A percentile compares a stretch with the other conserved stretches of the same genome.
Conservation (phyloP, 2,113 vertebrate species). For the Todiramphus saurophagus region DNA sequence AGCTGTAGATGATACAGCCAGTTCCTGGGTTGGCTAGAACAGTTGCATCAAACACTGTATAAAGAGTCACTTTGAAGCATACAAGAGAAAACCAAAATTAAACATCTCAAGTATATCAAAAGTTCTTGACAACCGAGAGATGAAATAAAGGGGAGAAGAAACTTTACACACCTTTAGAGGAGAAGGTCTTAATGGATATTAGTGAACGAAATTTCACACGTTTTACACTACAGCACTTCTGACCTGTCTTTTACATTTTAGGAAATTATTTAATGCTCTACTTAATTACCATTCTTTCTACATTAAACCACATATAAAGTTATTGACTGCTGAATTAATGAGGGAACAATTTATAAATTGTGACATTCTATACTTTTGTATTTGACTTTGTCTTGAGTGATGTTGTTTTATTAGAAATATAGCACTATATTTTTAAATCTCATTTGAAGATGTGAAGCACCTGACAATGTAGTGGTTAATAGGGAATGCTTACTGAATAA, state of each 20-base stretch:
- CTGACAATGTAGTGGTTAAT: neutral
- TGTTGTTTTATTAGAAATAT: neutral
- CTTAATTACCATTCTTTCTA: neutral
- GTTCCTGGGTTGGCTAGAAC: neutral
- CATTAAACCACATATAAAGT: neutral
- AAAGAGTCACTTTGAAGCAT: neutral
- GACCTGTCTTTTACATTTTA: neutral
- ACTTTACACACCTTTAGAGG: neutral
- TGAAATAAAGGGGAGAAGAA: neutral
- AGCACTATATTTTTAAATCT: neutral
- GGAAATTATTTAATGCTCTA: neutral
- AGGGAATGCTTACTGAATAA: neutral
- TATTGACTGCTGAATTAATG: neutral
- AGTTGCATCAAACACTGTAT: neutral
- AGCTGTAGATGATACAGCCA: neutral
- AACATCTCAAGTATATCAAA: neutral
- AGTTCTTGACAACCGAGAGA: neutral
- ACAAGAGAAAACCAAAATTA: neutral
- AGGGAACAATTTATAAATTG: neutral
- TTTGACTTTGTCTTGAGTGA: neutral
- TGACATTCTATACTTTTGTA: neutral
- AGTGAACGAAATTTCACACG: neutral
- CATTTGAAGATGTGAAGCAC: neutral
- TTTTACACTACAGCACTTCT: neutral
- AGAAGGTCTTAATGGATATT: neutral